These are phyloP conservation scores for Diachasma alloeum DNA, from an alignment of 1,140 invertebrate species.

Conservation along the genomic window DNA sequence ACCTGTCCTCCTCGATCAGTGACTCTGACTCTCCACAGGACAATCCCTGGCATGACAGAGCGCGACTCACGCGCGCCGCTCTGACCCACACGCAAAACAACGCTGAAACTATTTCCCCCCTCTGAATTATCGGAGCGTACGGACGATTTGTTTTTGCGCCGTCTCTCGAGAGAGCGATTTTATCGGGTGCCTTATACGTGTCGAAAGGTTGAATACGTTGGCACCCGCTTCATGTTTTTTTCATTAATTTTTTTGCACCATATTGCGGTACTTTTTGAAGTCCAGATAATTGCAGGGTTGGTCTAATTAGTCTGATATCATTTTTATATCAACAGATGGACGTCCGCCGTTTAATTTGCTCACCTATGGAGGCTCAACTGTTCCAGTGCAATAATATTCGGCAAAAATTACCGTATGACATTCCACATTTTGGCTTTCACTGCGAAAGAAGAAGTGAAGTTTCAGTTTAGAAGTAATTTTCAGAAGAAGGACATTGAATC, in stretches of 20 bases:
- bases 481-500: too few relatives aligned
- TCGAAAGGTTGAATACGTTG: conserved; percentile 9
- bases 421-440: too few relatives aligned
- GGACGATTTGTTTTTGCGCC: conserved; percentile 10
- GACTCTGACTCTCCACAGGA: background rate
- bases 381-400: too few relatives aligned
- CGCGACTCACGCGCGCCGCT: background rate
- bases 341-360: background rate
- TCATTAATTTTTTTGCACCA: conserved; percentile 4
- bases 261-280: conserved; percentile 4
- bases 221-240: background rate
- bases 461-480: too few relatives aligned
- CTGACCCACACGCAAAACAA: background rate
- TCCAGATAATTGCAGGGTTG: conserved; percentile 7
- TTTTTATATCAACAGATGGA: background rate
- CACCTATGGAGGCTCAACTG: background rate
- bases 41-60: conserved; percentile 6
- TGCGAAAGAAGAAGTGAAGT: too few relatives aligned
- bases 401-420: too few relatives aligned
- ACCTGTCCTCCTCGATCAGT: conserved; percentile 12
- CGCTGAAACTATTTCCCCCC: background rate
- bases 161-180: background rate
- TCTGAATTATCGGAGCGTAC: background rate
- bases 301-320: conserved; percentile 16
- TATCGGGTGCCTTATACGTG: conserved; percentile 1